A percentile compares a stretch with the other conserved stretches of the same genome.
phyloP scores from a whole-genome alignment of 2,113 vertebrate species.

The Heterotis niloticus region DNA sequence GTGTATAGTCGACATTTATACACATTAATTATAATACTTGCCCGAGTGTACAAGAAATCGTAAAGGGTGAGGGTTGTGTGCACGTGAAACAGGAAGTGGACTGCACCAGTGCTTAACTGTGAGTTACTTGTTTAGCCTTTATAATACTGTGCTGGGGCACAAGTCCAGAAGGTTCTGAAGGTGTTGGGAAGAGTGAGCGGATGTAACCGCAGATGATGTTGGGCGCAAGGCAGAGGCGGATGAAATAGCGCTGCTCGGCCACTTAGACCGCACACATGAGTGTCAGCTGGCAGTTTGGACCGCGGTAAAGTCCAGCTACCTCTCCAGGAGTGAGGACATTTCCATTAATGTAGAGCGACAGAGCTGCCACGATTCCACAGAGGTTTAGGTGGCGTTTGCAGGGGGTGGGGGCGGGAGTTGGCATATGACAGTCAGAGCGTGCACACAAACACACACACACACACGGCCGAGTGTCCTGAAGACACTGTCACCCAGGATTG shows the following conservation, averaged over 20 bases:
- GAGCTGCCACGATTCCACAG: slow-evolving; percentile 60
- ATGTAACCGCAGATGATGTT: too few species aligned
- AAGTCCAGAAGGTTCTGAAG: too few species aligned
- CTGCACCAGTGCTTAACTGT: too few species aligned
- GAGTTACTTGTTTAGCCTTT: too few species aligned
- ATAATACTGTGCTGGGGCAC: too few species aligned
- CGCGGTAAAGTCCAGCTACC: slow-evolving; percentile 60
- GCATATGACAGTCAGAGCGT: slow-evolving; percentile 73
- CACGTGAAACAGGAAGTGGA: too few species aligned
- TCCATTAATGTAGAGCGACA: slow-evolving; percentile 75
- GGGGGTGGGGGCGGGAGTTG: not conserved
- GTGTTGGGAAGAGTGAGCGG: too few species aligned
- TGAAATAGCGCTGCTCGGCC: not conserved
- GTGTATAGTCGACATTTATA: too few species aligned
- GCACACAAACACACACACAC: slow-evolving; percentile 35
- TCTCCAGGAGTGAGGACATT: slow-evolving; percentile 68
- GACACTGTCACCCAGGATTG: slow-evolving; percentile 95
- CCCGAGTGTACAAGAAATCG: too few species aligned
- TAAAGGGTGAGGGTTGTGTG: too few species aligned
- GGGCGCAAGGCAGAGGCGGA: not conserved
- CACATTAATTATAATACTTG: too few species aligned
- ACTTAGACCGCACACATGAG: slow-evolving; percentile 54
- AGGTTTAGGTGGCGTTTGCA: slow-evolving; percentile 21
- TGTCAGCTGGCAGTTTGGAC: slow-evolving; percentile 47
- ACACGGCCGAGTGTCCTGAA: slow-evolving; percentile 88